These are phyloP conservation scores for Amphipoea oculea DNA, from an alignment of 2,888 invertebrate species.

Conservation along the genomic window DNA sequence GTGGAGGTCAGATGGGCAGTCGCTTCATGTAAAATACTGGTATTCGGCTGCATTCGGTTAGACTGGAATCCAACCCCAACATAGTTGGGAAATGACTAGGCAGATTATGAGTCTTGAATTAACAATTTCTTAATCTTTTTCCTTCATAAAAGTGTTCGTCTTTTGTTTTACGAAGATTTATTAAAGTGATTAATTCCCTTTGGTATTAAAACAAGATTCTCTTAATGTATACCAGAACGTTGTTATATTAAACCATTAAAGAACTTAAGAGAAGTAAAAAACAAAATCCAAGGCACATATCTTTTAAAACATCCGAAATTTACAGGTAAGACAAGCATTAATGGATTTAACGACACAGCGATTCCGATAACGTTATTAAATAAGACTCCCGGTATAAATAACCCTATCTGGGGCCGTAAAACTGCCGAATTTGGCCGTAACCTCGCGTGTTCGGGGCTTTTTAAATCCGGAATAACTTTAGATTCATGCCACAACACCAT, in stretches of 20 bases:
- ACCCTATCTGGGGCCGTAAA: constrained; percentile 82
- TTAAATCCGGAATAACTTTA: constrained; percentile 68
- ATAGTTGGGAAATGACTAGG: not conserved
- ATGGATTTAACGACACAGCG: constrained; percentile 80
- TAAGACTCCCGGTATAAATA: constrained; percentile 83
- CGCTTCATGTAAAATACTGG: not conserved
- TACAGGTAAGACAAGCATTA: constrained; percentile 79
- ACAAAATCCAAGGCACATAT: constrained; percentile 67
- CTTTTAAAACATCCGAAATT: constrained; percentile 74
- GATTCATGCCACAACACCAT: constrained; percentile 64
- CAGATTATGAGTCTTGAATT: not conserved
- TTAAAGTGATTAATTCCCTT: constrained; percentile 14
- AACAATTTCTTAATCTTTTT: not conserved
- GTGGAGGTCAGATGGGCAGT: not conserved
- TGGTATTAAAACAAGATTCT: constrained; percentile 35
- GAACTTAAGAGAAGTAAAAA: constrained; percentile 61
- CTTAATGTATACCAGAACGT: constrained; percentile 21
- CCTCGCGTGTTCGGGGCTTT: constrained; percentile 73
- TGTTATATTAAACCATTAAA: constrained; percentile 61
- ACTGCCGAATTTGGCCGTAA: constrained; percentile 78
- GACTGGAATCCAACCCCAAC: not conserved
- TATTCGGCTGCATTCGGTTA: not conserved
- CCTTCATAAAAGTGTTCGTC: not conserved
- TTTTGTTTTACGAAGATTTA: constrained; percentile 9
- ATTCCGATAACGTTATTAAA: constrained; percentile 85